Evolutionary conservation across 1,140 invertebrate species (phyloP).

Genomic region (Lucilia sericata): DNA sequence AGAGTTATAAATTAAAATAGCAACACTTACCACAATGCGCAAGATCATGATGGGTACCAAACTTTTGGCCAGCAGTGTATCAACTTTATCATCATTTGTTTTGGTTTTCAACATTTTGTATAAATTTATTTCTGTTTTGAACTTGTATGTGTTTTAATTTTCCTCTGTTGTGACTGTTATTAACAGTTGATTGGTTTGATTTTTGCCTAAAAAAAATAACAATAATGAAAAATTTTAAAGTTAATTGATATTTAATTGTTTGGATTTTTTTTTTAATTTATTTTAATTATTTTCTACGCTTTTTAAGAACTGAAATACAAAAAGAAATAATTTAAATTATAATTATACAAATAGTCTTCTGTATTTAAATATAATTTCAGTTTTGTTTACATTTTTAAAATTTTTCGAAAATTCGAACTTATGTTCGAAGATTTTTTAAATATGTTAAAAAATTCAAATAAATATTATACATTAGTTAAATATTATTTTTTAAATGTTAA

Average conservation of each 20-base stretch:
- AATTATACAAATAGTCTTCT: too few relatives aligned
- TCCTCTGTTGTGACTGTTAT: slow-evolving; percentile 32
- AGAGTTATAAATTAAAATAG: slow-evolving; percentile 6
- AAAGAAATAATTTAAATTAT: too few relatives aligned
- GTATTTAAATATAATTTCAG: too few relatives aligned
- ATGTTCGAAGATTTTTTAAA: too few relatives aligned
- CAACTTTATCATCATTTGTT: slow-evolving; percentile 61
- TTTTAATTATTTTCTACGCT: too few relatives aligned
- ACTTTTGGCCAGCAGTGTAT: slow-evolving; percentile 77
- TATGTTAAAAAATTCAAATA: too few relatives aligned
- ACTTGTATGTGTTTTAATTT: not conserved
- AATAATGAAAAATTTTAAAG: not conserved
- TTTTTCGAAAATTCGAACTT: too few relatives aligned
- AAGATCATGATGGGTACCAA: slow-evolving; percentile 80
- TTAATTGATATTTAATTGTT: not conserved
- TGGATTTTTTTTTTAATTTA: not conserved
- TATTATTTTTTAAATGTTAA: too few relatives aligned
- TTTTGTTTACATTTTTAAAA: too few relatives aligned
- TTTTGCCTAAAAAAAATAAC: not conserved
- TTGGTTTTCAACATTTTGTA: slow-evolving; percentile 63
- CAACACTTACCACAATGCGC: slow-evolving; percentile 76
- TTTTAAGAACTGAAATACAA: too few relatives aligned
- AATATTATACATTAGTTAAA: too few relatives aligned
- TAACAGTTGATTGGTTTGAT: not conserved
- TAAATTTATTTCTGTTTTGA: not conserved